These are phyloP conservation scores for Melieria crassipennis DNA, from an alignment of 2,888 invertebrate species.

Conservation along the genomic window DNA sequence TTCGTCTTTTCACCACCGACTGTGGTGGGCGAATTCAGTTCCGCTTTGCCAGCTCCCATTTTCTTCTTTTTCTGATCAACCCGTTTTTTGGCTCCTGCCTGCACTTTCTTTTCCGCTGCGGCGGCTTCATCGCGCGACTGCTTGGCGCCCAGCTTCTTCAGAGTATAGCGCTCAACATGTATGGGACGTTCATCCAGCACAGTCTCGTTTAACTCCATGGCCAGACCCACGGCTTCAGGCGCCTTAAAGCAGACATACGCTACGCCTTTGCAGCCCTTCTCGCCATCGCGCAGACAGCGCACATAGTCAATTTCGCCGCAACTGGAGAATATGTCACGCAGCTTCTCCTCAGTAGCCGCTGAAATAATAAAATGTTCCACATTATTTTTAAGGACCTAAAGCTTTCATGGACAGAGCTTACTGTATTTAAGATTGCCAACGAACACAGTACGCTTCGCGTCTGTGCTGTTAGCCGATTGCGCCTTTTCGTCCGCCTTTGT, in stretches of 20 bases:
- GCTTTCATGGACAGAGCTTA: constrained; percentile 43
- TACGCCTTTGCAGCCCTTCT: constrained; percentile 62
- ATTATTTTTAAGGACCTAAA: neutral
- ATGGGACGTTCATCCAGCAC: constrained; percentile 63
- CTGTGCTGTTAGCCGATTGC: constrained; percentile 34
- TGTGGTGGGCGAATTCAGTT: neutral
- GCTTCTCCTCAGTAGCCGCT: constrained; percentile 61
- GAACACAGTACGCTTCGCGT: constrained; percentile 58
- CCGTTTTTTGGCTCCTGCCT: constrained; percentile 45
- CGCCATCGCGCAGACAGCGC: constrained; percentile 56
- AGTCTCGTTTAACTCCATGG: constrained; percentile 62
- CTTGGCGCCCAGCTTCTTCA: constrained; percentile 57
- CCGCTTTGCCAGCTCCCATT: constrained; percentile 34
- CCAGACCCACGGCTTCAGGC: constrained; percentile 59
- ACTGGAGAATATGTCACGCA: constrained; percentile 61
- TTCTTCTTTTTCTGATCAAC: constrained; percentile 43
- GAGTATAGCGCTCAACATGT: constrained; percentile 58
- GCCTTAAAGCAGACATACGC: constrained; percentile 63
- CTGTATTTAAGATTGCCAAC: constrained; percentile 64
- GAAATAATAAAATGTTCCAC: constrained; percentile 20
- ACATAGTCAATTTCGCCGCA: constrained; percentile 65
- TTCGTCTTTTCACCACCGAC: constrained; percentile 45
- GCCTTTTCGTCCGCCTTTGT: constrained; percentile 46
- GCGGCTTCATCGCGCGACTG: constrained; percentile 45
- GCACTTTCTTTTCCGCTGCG: constrained; percentile 24